Base-by-base conservation (phyloP, 2,888 invertebrate genomes). In the Abrostola triplasia region DNA sequence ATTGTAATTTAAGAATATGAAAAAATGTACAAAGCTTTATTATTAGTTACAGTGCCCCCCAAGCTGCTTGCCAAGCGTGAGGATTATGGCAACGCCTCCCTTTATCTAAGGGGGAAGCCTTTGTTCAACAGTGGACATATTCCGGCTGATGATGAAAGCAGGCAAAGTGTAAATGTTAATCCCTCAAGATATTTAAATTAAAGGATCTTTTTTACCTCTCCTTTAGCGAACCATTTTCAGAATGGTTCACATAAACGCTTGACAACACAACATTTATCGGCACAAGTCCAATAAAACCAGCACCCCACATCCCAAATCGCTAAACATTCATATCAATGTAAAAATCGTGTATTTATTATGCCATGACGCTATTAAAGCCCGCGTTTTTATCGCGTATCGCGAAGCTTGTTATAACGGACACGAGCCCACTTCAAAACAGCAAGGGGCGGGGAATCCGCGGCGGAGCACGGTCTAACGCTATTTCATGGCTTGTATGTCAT, bases 401-500 rank as follows among this genome's bases (percentile, higher is more conserved):
- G 64, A 67, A 66, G 56, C 61, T 42, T 61, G 38, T 64, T 51
- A 70, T 53, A 84, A 74, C 80, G 85, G 73, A 81, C 71, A 83
- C 78, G 48, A 70, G 67, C 49, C 44, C 54, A 47, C 67, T 72
- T 75, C 53, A 72, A 77, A 79, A 69, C 59, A 62, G 58, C 59
- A 68, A 77, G 81, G 69, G 82, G 83, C 83, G 35, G 44, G 40
- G 5, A 61, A 65, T 72, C 81, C 77, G 79, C 79, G 79, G 79
- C 77, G 79, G 76, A 77, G 67, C 81, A 79, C 70, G 73, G 80
- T 81, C 87, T 90, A 88, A 91, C 87, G 84, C 84, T 86, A 88
- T 92, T 92, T 89, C 90, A 91, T 84, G 88, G 86, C 81, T 41
- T 83, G 77, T 87, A 85, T 86, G 90, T 90, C 90, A 91, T 86